These are phyloP conservation scores for Chelonus formosanus DNA, from an alignment of 2,888 invertebrate species.

Conservation along the genomic window DNA sequence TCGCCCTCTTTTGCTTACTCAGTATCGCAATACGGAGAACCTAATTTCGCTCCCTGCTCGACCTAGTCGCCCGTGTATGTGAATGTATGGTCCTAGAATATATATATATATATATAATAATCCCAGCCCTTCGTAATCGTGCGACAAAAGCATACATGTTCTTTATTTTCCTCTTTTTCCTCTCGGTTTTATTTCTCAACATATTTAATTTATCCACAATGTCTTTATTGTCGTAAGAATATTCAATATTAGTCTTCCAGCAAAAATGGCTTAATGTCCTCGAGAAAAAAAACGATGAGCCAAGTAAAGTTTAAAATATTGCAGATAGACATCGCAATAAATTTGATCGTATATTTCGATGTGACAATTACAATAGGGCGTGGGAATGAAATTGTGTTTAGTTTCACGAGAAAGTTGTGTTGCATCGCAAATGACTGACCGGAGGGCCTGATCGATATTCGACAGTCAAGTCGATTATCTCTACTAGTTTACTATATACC, in stretches of 20 bases:
- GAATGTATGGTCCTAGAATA: too few species aligned
- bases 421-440: conserved; percentile 23
- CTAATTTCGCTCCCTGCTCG: conserved; percentile 47
- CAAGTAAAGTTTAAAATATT: too few species aligned
- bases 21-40: conserved; percentile 51
- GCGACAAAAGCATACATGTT: conserved; percentile 49
- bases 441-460: conserved; percentile 49
- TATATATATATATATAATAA: conserved; percentile 14
- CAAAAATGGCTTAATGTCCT: too few species aligned
- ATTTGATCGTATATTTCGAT: too few species aligned
- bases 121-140: conserved; percentile 50
- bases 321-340: too few species aligned
- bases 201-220: conserved; percentile 8
- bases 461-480: conserved; percentile 49
- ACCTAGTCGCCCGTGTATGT: conserved; percentile 9
- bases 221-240: neutral
- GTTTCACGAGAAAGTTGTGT: conserved; percentile 13
- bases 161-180: conserved; percentile 24
- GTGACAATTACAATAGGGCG: conserved; percentile 19
- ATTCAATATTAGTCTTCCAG: too few species aligned
- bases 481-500: conserved; percentile 30
- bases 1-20: conserved; percentile 41
- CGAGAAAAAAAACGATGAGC: too few species aligned
- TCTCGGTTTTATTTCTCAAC: conserved; percentile 8
- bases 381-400: conserved; percentile 12